A percentile compares a stretch with the other conserved stretches of the same genome.
Evolutionary conservation across 2,888 invertebrate genomes (phyloP).

Genomic region (Xestia rhomboidea): DNA sequence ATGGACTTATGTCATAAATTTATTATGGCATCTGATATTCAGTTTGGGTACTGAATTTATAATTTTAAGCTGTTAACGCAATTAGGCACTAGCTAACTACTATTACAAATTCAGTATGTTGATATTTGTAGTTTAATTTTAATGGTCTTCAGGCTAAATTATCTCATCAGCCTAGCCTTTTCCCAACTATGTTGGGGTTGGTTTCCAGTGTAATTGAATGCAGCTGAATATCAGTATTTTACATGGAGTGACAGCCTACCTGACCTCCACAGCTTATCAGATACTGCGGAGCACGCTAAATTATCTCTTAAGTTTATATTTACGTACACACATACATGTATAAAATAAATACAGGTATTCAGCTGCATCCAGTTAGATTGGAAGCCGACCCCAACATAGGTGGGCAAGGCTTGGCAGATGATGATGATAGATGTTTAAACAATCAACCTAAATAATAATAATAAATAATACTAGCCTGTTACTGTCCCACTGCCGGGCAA

Average conservation of each 20-base stretch:
- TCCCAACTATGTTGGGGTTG: background rate
- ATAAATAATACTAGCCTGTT: too few species aligned
- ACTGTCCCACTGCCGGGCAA: too few species aligned
- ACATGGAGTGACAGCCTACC: background rate
- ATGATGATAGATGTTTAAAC: background rate
- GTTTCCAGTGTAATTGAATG: background rate
- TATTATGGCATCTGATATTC: slow-evolving; percentile 3
- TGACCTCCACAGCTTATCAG: background rate
- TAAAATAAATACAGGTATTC: too few species aligned
- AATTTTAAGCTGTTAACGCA: slow-evolving; percentile 1
- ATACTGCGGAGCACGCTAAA: background rate
- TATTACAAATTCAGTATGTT: slow-evolving; percentile 16
- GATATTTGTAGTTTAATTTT: background rate
- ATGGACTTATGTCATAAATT: slow-evolving; percentile 34
- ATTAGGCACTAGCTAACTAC: background rate
- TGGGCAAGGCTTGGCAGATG: too few species aligned
- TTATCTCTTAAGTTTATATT: background rate
- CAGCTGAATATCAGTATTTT: background rate
- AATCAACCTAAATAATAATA: background rate
- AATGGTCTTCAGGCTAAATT: background rate
- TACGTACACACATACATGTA: background rate
- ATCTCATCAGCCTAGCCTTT: background rate
- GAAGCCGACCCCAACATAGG: too few species aligned
- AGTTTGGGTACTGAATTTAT: slow-evolving; percentile 19
- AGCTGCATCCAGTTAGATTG: too few species aligned